A percentile compares a stretch with the other conserved stretches of the same genome.
These are phyloP conservation scores for Istiophorus platypterus DNA, from an alignment of 2,113 vertebrate genomes.

Conservation along the genomic window DNA sequence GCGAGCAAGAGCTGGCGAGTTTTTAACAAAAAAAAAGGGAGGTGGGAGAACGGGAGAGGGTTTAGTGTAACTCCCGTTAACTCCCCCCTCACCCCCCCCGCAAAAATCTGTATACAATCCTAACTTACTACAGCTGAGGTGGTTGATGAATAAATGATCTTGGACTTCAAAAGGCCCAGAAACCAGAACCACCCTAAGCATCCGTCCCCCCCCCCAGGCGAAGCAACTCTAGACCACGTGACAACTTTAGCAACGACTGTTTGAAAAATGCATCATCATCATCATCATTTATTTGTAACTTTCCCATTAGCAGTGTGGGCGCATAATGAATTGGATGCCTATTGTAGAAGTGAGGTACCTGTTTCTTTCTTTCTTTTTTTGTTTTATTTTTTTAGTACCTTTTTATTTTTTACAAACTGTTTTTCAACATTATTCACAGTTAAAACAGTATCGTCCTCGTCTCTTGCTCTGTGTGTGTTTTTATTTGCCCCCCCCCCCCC, in stretches of 20 bases:
- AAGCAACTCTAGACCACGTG: constrained; percentile 66
- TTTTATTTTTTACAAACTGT: constrained; percentile 63
- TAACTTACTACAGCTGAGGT: constrained; percentile 33
- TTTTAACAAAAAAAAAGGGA: constrained; percentile 70
- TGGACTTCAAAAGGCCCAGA: constrained; percentile 70
- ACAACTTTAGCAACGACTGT: constrained; percentile 76
- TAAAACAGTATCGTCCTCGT: constrained; percentile 76
- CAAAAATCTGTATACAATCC: constrained; percentile 19
- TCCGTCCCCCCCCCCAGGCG: constrained; percentile 59
- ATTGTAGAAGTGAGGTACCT: constrained; percentile 71
- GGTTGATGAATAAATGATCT: constrained; percentile 32
- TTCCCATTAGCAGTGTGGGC: constrained; percentile 66
- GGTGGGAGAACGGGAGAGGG: constrained; percentile 7
- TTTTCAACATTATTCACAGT: constrained; percentile 70
- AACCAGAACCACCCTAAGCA: constrained; percentile 57
- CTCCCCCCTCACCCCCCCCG: constrained; percentile 7
- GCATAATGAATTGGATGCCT: constrained; percentile 68
- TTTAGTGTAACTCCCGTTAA: constrained; percentile 55
- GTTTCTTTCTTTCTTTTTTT: no score
- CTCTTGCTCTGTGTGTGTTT: constrained; percentile 75
- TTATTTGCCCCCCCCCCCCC: constrained; percentile 68
- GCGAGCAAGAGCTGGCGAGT: constrained; percentile 54
- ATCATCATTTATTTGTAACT: constrained; percentile 21
- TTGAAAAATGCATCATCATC: constrained; percentile 54
- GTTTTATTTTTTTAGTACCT: constrained; percentile 74